Evolutionary conservation across 23 tunicate genomes (phyloP).

Genomic region (Botrylloides violaceus): DNA sequence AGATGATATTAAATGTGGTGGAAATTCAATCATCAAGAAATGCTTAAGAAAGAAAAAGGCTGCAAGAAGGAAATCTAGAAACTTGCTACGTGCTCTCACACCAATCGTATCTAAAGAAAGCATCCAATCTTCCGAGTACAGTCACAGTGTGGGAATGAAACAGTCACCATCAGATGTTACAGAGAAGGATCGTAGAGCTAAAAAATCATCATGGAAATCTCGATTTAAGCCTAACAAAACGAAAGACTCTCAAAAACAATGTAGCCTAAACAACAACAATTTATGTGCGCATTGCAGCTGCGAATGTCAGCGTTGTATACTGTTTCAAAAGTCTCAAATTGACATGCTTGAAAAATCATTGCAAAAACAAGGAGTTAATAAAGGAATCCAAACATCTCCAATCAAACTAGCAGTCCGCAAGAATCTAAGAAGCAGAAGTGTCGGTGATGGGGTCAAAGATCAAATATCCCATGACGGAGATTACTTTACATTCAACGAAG

Average conservation of each 20-base stretch:
- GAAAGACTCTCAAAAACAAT: no score
- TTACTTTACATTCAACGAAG: no score
- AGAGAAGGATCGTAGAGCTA: neutral
- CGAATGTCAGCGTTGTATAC: neutral
- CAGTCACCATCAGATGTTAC: no score
- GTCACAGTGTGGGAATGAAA: no score
- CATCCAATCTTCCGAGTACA: no score
- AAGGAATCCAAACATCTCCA: conserved; percentile 15
- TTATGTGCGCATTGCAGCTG: neutral
- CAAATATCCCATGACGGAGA: neutral
- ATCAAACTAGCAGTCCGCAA: neutral
- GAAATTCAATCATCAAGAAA: neutral
- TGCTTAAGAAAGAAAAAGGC: conserved; percentile 5
- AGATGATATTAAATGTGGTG: neutral
- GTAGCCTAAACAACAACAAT: conserved; percentile 11
- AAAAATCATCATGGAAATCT: conserved; percentile 18
- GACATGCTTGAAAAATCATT: neutral
- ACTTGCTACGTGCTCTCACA: neutral
- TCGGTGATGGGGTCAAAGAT: neutral
- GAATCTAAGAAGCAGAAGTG: neutral
- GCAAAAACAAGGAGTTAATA: conserved; percentile 11
- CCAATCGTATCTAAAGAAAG: conserved; percentile 14
- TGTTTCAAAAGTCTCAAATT: neutral
- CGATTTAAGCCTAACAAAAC: neutral
- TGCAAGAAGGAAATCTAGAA: neutral